Evolutionary conservation across 2,888 invertebrate genomes (phyloP), one percentile per base, ranked within the genome.

Genomic region (Zygothrica quintamaculata): DNA sequence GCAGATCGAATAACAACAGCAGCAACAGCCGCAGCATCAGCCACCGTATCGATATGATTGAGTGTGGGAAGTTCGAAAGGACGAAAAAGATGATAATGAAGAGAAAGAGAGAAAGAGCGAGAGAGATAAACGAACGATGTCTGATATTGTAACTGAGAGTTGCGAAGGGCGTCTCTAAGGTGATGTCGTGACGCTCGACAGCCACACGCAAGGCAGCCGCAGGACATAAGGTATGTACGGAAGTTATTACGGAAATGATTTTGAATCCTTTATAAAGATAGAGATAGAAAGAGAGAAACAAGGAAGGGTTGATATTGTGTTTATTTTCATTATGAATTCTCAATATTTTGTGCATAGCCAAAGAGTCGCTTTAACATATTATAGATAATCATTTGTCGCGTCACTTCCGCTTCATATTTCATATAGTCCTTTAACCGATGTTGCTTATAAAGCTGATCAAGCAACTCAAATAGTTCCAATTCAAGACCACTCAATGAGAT

Each of bases 361-460:
- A 89, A 89, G 36, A 89, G 67, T 50, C 87, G 75, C 74, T 89
- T 89, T 7, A 89, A 62, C 87, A 89, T 84, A 52, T 82, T 88
- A 36, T 89, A 89, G 42, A 89, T 68, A 42, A 89, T 82, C 89
- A 89, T 87, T 79, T 89, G 89, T 33, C 88, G 78, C 15, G 88
- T 84, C 39, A 89, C 89, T 68, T 88, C 89, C 47, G 82, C 77
- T 52, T 89, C 90, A 16, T 89, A 89, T 42, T 74, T 78, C 79
- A 89, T 89, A 37, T 88, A 89, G 47, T 89, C 89, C 44, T 78
- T 58, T 46, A 89, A 65, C 1, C 89, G 80, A 39, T 89, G 64
- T 52, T 88, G 65, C 58, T 84, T 77, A 29, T 78, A 89, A 12
- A 89, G 68, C n/a, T 53, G 46, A 57, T 88, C 89, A 40, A 89